Base-by-base conservation (phyloP, 2,888 invertebrate species). In the Drosophila anceps region DNA sequence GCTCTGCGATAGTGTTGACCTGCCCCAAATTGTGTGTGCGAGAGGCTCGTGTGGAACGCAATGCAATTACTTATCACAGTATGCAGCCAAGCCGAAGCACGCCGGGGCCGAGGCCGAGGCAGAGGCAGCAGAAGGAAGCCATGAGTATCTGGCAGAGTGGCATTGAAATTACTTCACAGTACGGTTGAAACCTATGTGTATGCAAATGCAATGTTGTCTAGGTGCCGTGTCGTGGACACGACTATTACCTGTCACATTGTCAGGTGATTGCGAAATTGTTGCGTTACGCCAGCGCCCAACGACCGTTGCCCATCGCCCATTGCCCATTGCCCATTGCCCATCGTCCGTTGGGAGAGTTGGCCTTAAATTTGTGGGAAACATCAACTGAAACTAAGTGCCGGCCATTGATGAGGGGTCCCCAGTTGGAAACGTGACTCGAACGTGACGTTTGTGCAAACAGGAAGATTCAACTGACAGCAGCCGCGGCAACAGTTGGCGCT, bases 201-300 rank as follows among this genome's bases (percentile, higher is more conserved):
- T 89, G 88, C 81, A 88, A 88, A 90, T 81, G 82, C 80, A 76
- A 79, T 81, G 70, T 76, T 76, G 69, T 71, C 70, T 73, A 80
- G 81, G 76, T 80, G 80, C 60, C 65, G 72, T 80, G 76, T 74
- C 63, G 50, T 81, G 76, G 80, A 88, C 86, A 87, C 90, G 84
- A 88, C 87, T 86, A 87, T 91, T 90, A 91, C 90, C 91, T 91
- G 91, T 90, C 90, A 90, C 82, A 86, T 81, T 91, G 90, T 84
- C 91, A 91, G 90, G 86, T 88, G 90, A 91, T 89, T 90, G 91
- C 82, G 81, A 91, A 91, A 90, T 89, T 91, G 90, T 88, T 88
- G 77, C 81, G 80, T 84, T 89, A 81, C 78, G 79, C 90, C 84
- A 89, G 77, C 73, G 81, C 71, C 78, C 74, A 80, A 31, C 50